Evolutionary conservation across 2,113 vertebrate species (phyloP).

Genomic region (Prionailurus bengalensis): DNA sequence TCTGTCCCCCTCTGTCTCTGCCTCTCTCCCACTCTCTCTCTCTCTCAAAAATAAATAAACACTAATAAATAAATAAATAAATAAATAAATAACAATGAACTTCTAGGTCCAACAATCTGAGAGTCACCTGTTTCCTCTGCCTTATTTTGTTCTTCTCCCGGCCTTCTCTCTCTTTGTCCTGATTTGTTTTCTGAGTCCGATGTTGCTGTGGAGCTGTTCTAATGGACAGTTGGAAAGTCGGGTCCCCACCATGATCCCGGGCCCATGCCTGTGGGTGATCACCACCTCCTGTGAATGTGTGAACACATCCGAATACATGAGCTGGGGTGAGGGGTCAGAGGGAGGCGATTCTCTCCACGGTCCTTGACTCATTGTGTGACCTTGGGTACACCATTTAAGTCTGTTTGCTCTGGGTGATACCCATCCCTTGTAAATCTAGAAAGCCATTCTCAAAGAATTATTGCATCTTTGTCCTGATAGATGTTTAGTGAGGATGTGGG

Average conservation of each 20-base stretch:
- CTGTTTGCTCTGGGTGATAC: background rate
- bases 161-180: background rate
- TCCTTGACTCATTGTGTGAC: background rate
- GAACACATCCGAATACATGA: fast-evolving
- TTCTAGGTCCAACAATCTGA: background rate
- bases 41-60: too few species aligned
- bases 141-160: background rate
- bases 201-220: background rate
- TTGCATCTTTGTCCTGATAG: background rate
- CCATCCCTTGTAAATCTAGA: background rate
- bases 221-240: background rate
- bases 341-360: background rate
- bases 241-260: fast-evolving
- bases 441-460: background rate
- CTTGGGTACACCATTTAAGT: background rate
- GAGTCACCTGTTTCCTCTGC: background rate
- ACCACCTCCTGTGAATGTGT: background rate
- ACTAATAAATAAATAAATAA: too few species aligned
- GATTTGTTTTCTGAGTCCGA: background rate
- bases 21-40: too few species aligned
- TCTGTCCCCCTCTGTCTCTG: too few species aligned
- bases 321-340: fast-evolving
- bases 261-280: background rate
- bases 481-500: background rate
- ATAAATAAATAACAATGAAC: background rate